Evolutionary conservation across 2,113 vertebrate genomes (phyloP).

Genomic region (Acrocephalus kingi): DNA sequence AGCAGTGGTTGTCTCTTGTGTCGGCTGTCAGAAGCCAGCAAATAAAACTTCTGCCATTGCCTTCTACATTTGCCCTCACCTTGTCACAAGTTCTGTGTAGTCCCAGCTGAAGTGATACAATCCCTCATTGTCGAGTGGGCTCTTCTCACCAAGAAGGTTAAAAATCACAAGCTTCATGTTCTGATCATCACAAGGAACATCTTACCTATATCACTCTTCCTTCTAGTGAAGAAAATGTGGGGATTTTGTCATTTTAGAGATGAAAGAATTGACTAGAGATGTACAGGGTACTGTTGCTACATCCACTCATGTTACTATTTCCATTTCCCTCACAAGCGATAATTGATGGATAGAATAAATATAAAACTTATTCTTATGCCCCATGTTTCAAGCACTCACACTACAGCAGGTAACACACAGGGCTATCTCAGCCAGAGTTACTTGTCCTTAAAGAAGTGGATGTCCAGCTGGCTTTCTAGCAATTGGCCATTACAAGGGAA

Average conservation of each 20-base stretch:
- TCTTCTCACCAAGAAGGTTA: background rate
- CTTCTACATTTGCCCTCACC: background rate
- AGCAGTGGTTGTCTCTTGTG: background rate
- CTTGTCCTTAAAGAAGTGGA: background rate
- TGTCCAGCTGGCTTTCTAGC: background rate
- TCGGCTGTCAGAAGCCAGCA: background rate
- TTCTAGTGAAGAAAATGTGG: background rate
- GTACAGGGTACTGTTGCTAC: background rate
- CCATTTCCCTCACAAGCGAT: background rate
- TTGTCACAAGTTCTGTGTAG: background rate
- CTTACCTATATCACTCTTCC: background rate
- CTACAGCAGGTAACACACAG: background rate
- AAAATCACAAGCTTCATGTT: background rate
- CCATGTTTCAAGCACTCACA: background rate
- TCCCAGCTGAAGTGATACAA: background rate
- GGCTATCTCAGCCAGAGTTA: background rate
- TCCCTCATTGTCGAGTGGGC: background rate
- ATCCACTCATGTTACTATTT: background rate
- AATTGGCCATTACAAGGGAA: background rate
- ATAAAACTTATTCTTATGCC: background rate
- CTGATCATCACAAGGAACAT: background rate
- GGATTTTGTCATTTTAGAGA: background rate
- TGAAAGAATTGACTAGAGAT: background rate
- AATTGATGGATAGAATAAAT: background rate
- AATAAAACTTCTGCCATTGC: background rate